Evolutionary conservation across 2,797 vertebrate species (phyloP).

Genomic region (Morelia viridis): DNA sequence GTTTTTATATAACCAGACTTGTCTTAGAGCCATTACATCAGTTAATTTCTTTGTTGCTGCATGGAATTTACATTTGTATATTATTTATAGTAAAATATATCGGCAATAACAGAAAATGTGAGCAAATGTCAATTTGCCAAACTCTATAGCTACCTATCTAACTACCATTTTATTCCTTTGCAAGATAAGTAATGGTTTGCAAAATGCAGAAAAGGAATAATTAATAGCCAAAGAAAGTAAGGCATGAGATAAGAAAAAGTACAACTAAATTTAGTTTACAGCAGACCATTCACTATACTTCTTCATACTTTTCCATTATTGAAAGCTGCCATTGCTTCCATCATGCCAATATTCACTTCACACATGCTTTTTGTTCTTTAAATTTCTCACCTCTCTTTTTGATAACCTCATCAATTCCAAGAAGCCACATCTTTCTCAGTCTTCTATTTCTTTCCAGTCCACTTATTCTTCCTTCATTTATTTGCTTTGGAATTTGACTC

Average conservation of each 20-base stretch:
- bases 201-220: background rate
- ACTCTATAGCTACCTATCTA: background rate
- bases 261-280: background rate
- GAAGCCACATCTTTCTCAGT: background rate
- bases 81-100: slow-evolving; percentile 9
- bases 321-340: background rate
- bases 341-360: background rate
- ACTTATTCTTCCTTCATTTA: background rate
- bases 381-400: background rate
- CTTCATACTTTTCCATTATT: background rate
- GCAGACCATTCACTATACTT: background rate
- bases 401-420: background rate
- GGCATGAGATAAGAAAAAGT: background rate
- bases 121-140: background rate
- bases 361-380: background rate
- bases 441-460: background rate
- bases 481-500: background rate
- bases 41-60: slow-evolving; percentile 23
- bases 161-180: background rate
- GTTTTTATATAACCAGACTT: slow-evolving; percentile 6
- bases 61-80: slow-evolving; percentile 46
- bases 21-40: slow-evolving; percentile 44
- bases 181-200: background rate
- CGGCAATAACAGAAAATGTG: background rate
- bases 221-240: background rate